Evolutionary conservation across 2,797 vertebrate species (phyloP), one percentile per base, ranked within the genome.

Genomic region (Craterocephalus amniculus): DNA sequence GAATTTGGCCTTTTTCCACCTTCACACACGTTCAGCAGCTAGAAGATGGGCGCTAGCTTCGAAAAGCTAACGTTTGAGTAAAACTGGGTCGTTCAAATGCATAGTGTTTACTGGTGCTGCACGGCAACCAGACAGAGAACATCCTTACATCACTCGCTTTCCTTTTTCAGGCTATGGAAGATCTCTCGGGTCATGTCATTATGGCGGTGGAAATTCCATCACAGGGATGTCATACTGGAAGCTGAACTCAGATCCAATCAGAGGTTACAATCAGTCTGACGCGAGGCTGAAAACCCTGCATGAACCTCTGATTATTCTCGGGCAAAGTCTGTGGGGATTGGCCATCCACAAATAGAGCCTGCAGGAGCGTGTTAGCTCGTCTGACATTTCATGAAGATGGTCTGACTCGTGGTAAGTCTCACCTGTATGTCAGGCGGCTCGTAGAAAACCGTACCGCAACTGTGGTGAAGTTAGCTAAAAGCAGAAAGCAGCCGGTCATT

Each of bases 1-100:
- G 91, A 93, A 90, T 94, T 83, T 87, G 69, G 88, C 73, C 86
- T 83, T 84, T 87, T 89, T 87, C 88, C 87, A 88, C 83, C 83
- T 76, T 72, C 80, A 26, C 80, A 83, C 78, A 89, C 65, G 75
- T 88, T 87, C 78, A 85, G 70, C 75, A 64, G 78, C 54, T 11
- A 69, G 79, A 76, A 22, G 60, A 85, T 67, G 26, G 80, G 32
- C 60, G 76, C 56, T 27, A 76, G n/a, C n/a, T n/a, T n/a, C n/a
- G n/a, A n/a, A n/a, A n/a, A n/a, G n/a, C n/a, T n/a, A n/a, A n/a
- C n/a, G n/a, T n/a, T n/a, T n/a, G n/a, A n/a, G n/a, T n/a, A n/a
- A n/a, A n/a, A n/a, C n/a, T n/a, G n/a, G n/a, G n/a, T n/a, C n/a
- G n/a, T n/a, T n/a, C n/a, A n/a, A 22, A 26, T 24, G 24, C 48